Evolutionary conservation across 2,797 vertebrate species (phyloP), one percentile per base, ranked within the genome.

Genomic region (Eremophila alpestris): DNA sequence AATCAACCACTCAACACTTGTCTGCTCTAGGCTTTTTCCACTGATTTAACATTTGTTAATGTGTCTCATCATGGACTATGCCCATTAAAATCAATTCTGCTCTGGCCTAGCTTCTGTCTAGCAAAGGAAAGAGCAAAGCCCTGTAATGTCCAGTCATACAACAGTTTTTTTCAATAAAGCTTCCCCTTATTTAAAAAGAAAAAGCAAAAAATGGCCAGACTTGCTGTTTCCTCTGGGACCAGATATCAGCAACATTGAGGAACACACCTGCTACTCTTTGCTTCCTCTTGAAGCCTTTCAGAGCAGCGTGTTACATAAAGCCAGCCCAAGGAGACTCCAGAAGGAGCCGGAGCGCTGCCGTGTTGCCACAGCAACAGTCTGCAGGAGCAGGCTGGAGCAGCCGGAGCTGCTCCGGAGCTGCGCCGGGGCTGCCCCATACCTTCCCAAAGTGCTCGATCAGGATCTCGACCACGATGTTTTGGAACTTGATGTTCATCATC

Each of bases 401-500:
- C 71, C 1, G 10, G 79, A 52, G 84, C 87, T 55, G 63, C 20
- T n/a, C 82, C 1, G 13, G 79, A 52, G 84, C 87, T 55, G 63
- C 20, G 30, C 82, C 0, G 5, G 82, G 22, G n/a, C 65, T 52
- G 83, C 56, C 19, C 77, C 80, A 5, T 98, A 99, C 99, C 99
- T 99, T 99, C 87, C 97, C 97, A 75, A 98, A 98, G 91, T 99
- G 98, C 95, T 99, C 99, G 11, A 99, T 99, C 85, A 99, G 98
- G 96, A 99, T 99, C 97, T 99, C 99, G 1, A 99, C 98, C 3
- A 99, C 99, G 2, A 99, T 99, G 95, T 99, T 99, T 95, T 99
- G 99, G 96, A 99, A 99, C 97, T 99, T 99, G 96, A 99, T 99
- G 89, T 99, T 99, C 98, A 99, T 98, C 99, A 99, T 99, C 30